Evolutionary conservation across 2,888 invertebrate genomes (phyloP).

Genomic region (Toxonevra muliebris): DNA sequence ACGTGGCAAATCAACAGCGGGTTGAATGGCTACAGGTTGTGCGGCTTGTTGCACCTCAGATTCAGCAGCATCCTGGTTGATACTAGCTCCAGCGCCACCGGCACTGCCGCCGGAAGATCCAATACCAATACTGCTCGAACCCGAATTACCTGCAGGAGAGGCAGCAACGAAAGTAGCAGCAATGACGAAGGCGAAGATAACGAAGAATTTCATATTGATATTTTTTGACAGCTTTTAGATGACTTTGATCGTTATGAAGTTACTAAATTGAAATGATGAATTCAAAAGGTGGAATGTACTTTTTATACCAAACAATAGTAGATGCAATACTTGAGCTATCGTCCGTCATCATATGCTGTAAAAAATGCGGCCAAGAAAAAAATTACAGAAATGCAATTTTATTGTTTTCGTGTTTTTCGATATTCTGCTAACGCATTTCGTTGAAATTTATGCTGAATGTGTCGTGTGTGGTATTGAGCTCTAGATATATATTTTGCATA

Average conservation of each 20-base stretch:
- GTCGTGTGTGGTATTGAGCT: no score
- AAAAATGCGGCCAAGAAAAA: no score
- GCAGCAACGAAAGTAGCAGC: conserved; percentile 26
- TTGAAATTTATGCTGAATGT: no score
- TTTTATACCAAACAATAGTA: conserved; percentile 17
- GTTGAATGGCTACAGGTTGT: not conserved
- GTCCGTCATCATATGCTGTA: no score
- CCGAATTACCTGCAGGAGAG: conserved; percentile 31
- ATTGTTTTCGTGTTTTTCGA: no score
- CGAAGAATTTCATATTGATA: conserved; percentile 43
- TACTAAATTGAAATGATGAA: conserved; percentile 21
- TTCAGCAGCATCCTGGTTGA: conserved; percentile 11
- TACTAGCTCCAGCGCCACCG: not conserved
- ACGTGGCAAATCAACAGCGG: conserved; percentile 15
- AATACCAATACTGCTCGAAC: not conserved
- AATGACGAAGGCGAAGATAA: conserved; percentile 34
- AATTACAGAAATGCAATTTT: no score
- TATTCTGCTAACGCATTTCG: no score
- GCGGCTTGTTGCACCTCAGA: conserved; percentile 10
- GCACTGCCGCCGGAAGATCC: conserved; percentile 7
- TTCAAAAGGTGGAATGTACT: not conserved
- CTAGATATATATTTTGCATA: no score
- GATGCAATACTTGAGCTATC: no score
- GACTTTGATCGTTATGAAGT: conserved; percentile 15
- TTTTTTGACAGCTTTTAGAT: not conserved